phyloP scores from a whole-genome alignment of 2,797 vertebrate species.

The Sarcophilus harrisii region DNA sequence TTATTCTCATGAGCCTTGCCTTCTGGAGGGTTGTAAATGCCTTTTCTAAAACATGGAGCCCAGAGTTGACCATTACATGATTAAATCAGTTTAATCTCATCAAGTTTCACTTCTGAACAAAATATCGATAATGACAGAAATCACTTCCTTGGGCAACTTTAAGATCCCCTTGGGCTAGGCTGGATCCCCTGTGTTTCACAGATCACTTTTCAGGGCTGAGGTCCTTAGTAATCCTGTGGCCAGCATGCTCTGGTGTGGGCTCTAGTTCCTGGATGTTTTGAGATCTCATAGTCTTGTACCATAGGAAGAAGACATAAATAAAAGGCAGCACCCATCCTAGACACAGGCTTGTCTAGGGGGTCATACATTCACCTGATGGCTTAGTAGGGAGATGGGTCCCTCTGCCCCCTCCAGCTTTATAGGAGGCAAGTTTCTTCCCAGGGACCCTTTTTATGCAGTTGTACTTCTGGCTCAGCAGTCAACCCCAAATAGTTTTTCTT shows the following conservation, averaged over 20 bases:
- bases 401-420: neutral
- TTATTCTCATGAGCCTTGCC: no score
- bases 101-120: neutral
- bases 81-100: neutral
- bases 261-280: neutral
- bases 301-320: neutral
- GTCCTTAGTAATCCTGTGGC: neutral
- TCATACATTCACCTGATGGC: neutral
- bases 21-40: neutral
- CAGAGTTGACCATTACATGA: neutral
- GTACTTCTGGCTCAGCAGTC: neutral
- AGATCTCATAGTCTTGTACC: neutral
- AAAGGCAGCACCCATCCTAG: neutral
- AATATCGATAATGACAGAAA: neutral
- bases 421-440: neutral
- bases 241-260: neutral
- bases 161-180: neutral
- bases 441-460: neutral
- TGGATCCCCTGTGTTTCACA: neutral
- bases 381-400: neutral
- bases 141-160: neutral
- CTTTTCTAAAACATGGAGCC: neutral
- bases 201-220: neutral
- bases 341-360: neutral
- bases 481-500: neutral